Evolutionary conservation across 2,888 invertebrate genomes (phyloP), one percentile per base, ranked within the genome.

Genomic region (Gymnoscelis rufifasciata): DNA sequence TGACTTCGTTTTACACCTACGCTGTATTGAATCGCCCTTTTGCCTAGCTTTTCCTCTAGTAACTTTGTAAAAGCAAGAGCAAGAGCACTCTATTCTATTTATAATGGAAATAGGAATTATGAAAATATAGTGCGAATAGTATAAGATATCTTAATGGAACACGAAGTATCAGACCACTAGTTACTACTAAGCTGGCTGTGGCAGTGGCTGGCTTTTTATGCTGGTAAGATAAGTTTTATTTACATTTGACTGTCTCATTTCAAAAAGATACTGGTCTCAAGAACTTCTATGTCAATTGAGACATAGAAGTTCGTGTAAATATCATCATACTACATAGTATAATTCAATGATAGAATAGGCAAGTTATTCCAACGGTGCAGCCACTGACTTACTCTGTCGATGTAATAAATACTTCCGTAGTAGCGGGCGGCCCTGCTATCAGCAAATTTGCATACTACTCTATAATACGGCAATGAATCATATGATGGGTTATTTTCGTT

Each of bases 1-100:
- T 29, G 38, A 51, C 48, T 54, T 57, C 54, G 52, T 54, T 59
- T 52, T 54, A 53, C 54, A 56, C 58, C 60, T 59, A 68, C 62
- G 56, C 51, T 43, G 57, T 56, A 54, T 51, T 50, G 53, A 47
- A 52, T 54, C 54, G 58, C 56, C 60, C 58, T 62, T 59, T 57
- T 48, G 47, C 41, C 52, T 51, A 52, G 54, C 52, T 57, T 49
- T 59, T 60, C 43, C 47, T 31, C 46, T 27, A 11, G 47, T 35
- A 36, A 43, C 39, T 31, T 33, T n/a, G 31, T 38, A 45, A 41
- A 47, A 38, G 45, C 26, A 46, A 50, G 48, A 38, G 43, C 39
- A 26, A 43, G 42, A 40, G 49, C 41, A 41, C 49, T 44, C 31
- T 33, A 38, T 35, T 42, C 45, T 45, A n/a, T n/a, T n/a, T n/a